Percentiles rank a stretch among this genome's conserved stretches.
phyloP scores from a whole-genome alignment of 2,888 invertebrate species.

The Andrena marginata region DNA sequence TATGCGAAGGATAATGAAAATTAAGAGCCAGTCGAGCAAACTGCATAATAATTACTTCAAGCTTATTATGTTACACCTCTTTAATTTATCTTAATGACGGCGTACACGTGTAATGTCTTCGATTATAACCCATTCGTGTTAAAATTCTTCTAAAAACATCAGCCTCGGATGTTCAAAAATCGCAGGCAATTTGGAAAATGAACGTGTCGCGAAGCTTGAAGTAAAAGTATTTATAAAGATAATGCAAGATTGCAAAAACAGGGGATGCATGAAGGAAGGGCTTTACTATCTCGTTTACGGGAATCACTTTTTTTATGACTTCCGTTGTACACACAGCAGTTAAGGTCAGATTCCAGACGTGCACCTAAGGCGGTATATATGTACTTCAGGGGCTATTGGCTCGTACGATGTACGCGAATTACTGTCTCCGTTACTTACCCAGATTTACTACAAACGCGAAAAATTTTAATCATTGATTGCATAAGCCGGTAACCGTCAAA shows the following conservation, averaged over 20 bases:
- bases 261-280: conserved; percentile 20
- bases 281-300: conserved; percentile 32
- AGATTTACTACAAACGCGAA: not conserved
- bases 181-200: conserved; percentile 3
- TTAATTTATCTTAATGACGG: not conserved
- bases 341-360: conserved; percentile 15
- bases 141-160: not conserved
- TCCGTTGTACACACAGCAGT: conserved; percentile 21
- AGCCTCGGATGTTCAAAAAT: not conserved
- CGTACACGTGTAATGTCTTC: not conserved
- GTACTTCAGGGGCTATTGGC: conserved; percentile 14
- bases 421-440: conserved; percentile 1
- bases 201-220: not conserved
- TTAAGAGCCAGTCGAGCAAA: not conserved
- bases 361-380: conserved; percentile 9
- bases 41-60: conserved; percentile 1
- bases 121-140: not conserved
- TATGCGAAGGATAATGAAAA: not conserved
- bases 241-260: conserved; percentile 21
- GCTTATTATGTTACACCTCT: not conserved
- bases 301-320: conserved; percentile 40
- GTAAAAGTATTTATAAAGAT: conserved; percentile 7
- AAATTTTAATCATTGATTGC: not conserved
- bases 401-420: conserved; percentile 23
- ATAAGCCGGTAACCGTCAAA: not conserved